phyloP scores from a whole-genome alignment of 1,140 invertebrate genomes.

The Calephelis nemesis region DNA sequence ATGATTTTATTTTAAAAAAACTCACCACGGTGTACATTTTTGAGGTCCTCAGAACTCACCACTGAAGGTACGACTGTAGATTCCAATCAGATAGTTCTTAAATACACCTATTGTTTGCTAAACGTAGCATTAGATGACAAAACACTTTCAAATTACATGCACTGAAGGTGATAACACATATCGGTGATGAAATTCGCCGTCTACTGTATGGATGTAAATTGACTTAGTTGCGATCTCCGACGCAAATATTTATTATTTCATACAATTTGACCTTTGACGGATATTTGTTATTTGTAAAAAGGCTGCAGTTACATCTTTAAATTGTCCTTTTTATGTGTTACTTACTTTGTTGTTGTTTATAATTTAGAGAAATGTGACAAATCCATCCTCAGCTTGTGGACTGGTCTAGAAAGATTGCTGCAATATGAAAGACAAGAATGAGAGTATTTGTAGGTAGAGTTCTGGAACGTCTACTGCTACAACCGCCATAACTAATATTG shows the following conservation, averaged over 20 bases:
- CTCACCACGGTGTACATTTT: conserved; percentile 53
- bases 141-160: conserved; percentile 38
- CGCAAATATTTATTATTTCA: conserved; percentile 17
- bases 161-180: conserved; percentile 58
- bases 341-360: too few relatives aligned
- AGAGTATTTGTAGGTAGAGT: too few relatives aligned
- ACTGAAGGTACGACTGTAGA: conserved; percentile 41
- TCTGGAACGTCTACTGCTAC: too few relatives aligned
- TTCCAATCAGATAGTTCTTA: conserved; percentile 34
- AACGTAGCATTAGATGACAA: conserved; percentile 48
- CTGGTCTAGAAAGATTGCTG: too few relatives aligned
- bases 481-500: too few relatives aligned
- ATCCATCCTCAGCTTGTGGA: too few relatives aligned
- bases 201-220: conserved; percentile 22
- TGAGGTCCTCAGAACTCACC: conserved; percentile 25
- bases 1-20: conserved; percentile 1
- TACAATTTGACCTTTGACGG: background rate
- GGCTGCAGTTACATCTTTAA: too few relatives aligned
- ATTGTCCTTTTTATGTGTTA: too few relatives aligned
- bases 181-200: conserved; percentile 48
- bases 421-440: too few relatives aligned
- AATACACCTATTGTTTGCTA: conserved; percentile 60
- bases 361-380: too few relatives aligned
- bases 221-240: conserved; percentile 9
- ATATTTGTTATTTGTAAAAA: background rate